These are phyloP conservation scores for Stratiomys singularior DNA, from an alignment of 2,888 invertebrate species.

Conservation along the genomic window DNA sequence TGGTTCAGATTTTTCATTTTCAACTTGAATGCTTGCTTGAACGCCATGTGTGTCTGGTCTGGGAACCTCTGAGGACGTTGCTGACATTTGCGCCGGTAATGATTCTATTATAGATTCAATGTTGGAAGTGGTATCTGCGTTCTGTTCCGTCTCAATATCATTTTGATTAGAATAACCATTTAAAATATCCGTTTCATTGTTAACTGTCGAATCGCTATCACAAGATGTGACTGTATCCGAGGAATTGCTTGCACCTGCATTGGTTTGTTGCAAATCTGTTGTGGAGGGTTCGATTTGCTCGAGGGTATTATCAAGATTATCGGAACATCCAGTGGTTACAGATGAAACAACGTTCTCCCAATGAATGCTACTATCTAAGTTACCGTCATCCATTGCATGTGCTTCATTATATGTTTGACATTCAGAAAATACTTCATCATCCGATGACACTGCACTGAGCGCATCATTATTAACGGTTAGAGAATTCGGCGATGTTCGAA, in stretches of 20 bases:
- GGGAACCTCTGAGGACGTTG: background rate
- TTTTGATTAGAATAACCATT: background rate
- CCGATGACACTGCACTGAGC: constrained; percentile 57
- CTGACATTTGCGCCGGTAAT: background rate
- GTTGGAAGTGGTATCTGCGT: background rate
- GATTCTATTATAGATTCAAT: too few species aligned
- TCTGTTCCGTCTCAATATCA: background rate
- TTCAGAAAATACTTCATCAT: constrained; percentile 61
- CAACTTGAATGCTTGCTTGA: too few species aligned
- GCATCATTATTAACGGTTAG: constrained; percentile 48
- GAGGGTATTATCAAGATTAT: constrained; percentile 47
- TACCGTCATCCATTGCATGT: background rate
- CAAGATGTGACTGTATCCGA: background rate
- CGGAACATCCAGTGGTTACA: constrained; percentile 41
- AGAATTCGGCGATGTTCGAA: constrained; percentile 14
- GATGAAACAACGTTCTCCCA: constrained; percentile 47
- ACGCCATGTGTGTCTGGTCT: background rate
- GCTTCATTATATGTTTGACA: constrained; percentile 57
- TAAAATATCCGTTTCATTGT: background rate
- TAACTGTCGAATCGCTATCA: background rate
- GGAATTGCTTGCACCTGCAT: background rate
- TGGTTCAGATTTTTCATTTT: background rate
- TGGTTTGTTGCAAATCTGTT: background rate
- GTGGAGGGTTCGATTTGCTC: constrained; percentile 36
- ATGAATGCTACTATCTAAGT: constrained; percentile 34